Percentiles rank a stretch among this genome's conserved stretches.
phyloP scores from a whole-genome alignment of 1,140 invertebrate species.

The Drosophila bocki region DNA sequence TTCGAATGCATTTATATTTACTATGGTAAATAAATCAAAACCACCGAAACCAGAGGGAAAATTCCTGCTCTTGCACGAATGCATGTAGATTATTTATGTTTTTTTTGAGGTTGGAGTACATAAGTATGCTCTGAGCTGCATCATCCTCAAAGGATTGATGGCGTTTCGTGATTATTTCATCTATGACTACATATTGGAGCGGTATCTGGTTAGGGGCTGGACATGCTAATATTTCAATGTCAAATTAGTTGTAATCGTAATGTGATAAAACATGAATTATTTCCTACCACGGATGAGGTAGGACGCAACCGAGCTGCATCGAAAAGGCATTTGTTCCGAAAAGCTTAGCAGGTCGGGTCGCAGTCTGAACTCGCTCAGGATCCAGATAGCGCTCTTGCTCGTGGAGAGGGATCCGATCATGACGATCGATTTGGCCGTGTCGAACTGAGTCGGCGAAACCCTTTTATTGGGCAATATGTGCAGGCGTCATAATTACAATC shows the following conservation, averaged over 20 bases:
- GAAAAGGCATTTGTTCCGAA: constrained; percentile 19
- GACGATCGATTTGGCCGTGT: constrained; percentile 49
- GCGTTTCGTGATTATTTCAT: constrained; percentile 67
- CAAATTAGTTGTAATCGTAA: constrained; percentile 78
- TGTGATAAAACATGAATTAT: constrained; percentile 75
- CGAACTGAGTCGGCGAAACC: constrained; percentile 36
- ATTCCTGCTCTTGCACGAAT: constrained; percentile 28
- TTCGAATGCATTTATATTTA: constrained; percentile 76
- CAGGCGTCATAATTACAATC: constrained; percentile 69
- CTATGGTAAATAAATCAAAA: constrained; percentile 84
- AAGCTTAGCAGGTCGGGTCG: not conserved
- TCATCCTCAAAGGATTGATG: constrained; percentile 70
- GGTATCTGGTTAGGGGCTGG: not conserved
- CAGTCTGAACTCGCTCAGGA: constrained; percentile 1
- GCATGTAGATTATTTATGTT: constrained; percentile 71
- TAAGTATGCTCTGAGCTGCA: constrained; percentile 20
- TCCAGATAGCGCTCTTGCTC: not conserved
- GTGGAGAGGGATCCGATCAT: constrained; percentile 30
- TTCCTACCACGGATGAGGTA: constrained; percentile 7
- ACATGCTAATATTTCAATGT: constrained; percentile 73
- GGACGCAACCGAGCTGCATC: constrained; percentile 16
- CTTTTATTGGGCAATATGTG: constrained; percentile 61
- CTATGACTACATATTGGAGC: not conserved
- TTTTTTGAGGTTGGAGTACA: constrained; percentile 19
- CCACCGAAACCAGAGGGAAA: constrained; percentile 61